These are phyloP conservation scores for Tetramorium simillimum DNA, from an alignment of 1,140 invertebrate genomes.

Conservation along the genomic window DNA sequence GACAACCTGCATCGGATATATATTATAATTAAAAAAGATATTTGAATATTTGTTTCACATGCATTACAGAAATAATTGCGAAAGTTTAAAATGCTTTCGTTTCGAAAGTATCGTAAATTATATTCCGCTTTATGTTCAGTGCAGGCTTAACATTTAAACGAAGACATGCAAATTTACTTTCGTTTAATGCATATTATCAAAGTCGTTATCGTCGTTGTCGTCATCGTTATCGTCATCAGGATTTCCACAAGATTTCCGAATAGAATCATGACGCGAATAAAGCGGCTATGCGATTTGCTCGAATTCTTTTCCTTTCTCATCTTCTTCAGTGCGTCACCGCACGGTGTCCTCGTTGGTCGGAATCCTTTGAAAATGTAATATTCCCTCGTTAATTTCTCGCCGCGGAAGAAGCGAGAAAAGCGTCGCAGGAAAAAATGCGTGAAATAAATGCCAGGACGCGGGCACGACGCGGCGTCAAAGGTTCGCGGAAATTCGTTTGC, in stretches of 20 bases:
- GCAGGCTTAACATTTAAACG: not conserved
- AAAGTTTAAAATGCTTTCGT: not conserved
- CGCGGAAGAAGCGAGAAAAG: constrained; percentile 63
- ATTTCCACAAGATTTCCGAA: constrained; percentile 46
- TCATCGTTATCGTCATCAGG: not conserved
- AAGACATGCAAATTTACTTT: not conserved
- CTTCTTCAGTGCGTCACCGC: constrained; percentile 21
- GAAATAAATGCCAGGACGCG: constrained; percentile 63
- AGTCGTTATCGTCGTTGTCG: not conserved
- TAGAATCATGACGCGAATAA: constrained; percentile 46
- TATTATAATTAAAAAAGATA: not conserved
- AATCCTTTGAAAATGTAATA: constrained; percentile 72
- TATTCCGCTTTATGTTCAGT: not conserved
- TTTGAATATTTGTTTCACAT: not conserved
- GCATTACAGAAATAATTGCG: not conserved
- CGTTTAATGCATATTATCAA: constrained; percentile 16
- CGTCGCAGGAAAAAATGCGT: constrained; percentile 67
- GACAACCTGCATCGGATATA: too few relatives aligned
- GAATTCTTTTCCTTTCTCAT: constrained; percentile 28
- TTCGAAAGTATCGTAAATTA: not conserved
- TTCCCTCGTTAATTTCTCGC: constrained; percentile 67
- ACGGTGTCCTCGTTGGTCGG: constrained; percentile 3
- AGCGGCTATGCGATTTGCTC: constrained; percentile 15
- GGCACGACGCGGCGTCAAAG: constrained; percentile 46
- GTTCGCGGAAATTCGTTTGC: constrained; percentile 57